A percentile compares a stretch with the other conserved stretches of the same genome.
phyloP scores from a whole-genome alignment of 1,140 invertebrate species.

The Chlorops oryzae region DNA sequence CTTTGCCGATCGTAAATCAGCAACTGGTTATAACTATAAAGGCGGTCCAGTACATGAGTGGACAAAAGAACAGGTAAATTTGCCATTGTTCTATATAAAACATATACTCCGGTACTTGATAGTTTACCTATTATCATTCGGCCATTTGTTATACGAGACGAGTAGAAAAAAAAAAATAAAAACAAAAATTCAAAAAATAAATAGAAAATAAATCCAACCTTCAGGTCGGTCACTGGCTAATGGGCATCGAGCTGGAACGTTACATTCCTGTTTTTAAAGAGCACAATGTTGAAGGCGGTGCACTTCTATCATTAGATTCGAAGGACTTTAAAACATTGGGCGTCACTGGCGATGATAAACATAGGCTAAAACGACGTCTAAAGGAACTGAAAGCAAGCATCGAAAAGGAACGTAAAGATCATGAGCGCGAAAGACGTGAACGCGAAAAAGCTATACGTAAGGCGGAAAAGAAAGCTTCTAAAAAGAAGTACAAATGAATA shows the following conservation, averaged over 20 bases:
- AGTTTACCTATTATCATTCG: no score
- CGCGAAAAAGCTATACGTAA: conserved; percentile 70
- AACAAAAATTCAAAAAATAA: no score
- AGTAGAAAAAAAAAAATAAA: conserved; percentile 5
- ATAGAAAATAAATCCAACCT: no score
- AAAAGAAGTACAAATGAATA: conserved; percentile 54
- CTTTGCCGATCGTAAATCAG: conserved; percentile 42
- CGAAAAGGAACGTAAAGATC: conserved; percentile 70
- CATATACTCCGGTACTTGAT: neutral
- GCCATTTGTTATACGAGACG: neutral
- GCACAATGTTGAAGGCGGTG: conserved; percentile 74
- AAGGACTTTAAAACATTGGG: conserved; percentile 82
- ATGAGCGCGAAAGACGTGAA: conserved; percentile 70
- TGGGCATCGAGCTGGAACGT: conserved; percentile 72
- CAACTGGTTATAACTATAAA: conserved; percentile 59
- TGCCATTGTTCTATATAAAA: neutral
- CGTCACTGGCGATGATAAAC: conserved; percentile 72
- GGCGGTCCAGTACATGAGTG: conserved; percentile 70
- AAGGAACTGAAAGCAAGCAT: conserved; percentile 75
- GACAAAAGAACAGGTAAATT: conserved; percentile 75
- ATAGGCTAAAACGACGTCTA: conserved; percentile 77
- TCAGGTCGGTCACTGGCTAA: conserved; percentile 84
- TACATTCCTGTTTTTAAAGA: conserved; percentile 79
- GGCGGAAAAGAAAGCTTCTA: conserved; percentile 69
- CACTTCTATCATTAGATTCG: conserved; percentile 75